Base-by-base conservation (phyloP, 2,797 vertebrate genomes). In the Sphaeramia orbicularis region DNA sequence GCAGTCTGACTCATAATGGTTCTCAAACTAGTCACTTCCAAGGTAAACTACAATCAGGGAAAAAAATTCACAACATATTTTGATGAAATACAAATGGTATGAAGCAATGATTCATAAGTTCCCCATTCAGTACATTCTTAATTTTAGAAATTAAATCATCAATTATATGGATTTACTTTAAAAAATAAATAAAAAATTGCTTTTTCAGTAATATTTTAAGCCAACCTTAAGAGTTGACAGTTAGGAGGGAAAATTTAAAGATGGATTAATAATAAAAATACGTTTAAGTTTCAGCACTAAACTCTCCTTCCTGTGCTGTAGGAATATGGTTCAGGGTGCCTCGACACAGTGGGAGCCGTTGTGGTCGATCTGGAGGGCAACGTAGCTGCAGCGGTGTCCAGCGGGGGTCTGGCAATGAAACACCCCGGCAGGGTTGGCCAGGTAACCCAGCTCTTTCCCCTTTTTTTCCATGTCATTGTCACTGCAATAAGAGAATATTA, bases 301-400 rank as follows among this genome's bases (percentile, higher is more conserved):
- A 58, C 37, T 76, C 16, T 65, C n/a, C 16, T 71, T 10, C 4
- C 44, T 81, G 16, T 62, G 36, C 37, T 68, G 7, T 44, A 93
- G 90, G 89, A 87, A 78, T 91, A 92, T 47, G 77, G 87, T 48
- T 96, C 97, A 51, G 95, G 95, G 78, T 95, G 96, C 69, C 81
- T 99, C 76, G 98, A 99, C 86, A 99, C 97, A 2, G 97, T 99
- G 53, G 98, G 98, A 45, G 98, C 97, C 42, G 95, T 99, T 45
- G 97, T 99, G 70, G 96, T 99, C 57, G 98, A 99, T 89, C 94
- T 96, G 52, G 96, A 98, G 76, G 98, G 98, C 60, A 99, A 99
- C n/a, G 97, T 99, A 16, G 98, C 98, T 67, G 96, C 98, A 77
- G 98, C 97, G 2, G 98, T 99, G 79, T 99, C 98, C 89, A 99